Evolutionary conservation across 2,797 vertebrate species (phyloP).

Genomic region (Sebastes cheni): DNA sequence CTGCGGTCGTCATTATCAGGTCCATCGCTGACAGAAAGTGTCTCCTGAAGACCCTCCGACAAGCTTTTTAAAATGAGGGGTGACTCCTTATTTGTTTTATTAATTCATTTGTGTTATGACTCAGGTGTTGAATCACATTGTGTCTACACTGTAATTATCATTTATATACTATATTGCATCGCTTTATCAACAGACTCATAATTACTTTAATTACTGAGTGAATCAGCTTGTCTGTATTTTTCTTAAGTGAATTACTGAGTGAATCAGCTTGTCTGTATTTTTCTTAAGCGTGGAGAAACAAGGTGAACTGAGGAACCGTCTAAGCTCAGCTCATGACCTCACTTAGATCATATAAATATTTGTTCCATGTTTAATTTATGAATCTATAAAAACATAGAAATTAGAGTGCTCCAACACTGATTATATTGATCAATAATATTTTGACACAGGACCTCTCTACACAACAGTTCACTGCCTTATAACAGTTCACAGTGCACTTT

Average conservation of each 20-base stretch:
- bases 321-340: neutral
- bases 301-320: neutral
- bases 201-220: neutral
- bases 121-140: neutral
- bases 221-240: neutral
- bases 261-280: neutral
- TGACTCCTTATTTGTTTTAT: slow-evolving; percentile 3
- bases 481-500: too few species aligned
- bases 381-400: too few species aligned
- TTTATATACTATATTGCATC: neutral
- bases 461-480: too few species aligned
- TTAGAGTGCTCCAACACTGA: too few species aligned
- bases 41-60: neutral
- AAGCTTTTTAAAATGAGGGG: slow-evolving; percentile 16
- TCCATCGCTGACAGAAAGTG: slow-evolving; percentile 18
- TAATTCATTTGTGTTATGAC: neutral
- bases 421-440: too few species aligned
- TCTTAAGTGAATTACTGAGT: neutral
- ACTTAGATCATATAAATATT: neutral
- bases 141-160: neutral
- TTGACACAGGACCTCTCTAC: too few species aligned
- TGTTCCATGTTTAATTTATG: too few species aligned
- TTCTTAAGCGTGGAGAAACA: neutral
- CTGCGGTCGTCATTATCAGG: neutral
- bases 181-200: neutral